Conservation (phyloP, 2,888 invertebrate species). For the Hybos culiciformis region DNA sequence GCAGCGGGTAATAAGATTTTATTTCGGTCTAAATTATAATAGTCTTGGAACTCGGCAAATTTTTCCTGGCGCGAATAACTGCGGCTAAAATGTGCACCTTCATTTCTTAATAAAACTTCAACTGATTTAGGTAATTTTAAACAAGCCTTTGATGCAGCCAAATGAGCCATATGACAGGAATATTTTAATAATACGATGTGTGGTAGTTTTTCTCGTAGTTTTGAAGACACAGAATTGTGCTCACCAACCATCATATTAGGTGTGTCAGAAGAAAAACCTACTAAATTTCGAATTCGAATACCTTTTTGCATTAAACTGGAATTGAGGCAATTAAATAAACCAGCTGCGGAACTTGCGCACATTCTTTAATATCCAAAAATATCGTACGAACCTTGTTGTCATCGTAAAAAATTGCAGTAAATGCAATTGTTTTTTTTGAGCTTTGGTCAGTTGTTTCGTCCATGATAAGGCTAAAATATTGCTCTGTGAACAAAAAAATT, state of each 20-base stretch:
- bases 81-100: background rate
- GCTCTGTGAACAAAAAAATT: too few relatives aligned
- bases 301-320: background rate
- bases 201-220: background rate
- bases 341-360: background rate
- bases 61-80: background rate
- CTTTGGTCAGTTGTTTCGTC: constrained; percentile 1
- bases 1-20: background rate
- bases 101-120: background rate
- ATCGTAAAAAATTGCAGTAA: background rate
- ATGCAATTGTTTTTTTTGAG: background rate
- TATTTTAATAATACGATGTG: background rate
- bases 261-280: background rate
- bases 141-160: background rate
- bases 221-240: background rate
- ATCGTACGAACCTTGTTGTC: background rate
- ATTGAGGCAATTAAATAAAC: background rate
- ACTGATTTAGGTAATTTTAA: background rate
- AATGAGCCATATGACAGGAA: background rate
- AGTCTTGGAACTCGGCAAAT: background rate
- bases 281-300: background rate
- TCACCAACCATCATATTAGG: background rate
- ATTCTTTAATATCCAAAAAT: background rate
- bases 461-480: background rate
- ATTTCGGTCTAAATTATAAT: background rate